These are phyloP conservation scores for Lathronympha strigana DNA, from an alignment of 2,888 invertebrate species.

Conservation along the genomic window DNA sequence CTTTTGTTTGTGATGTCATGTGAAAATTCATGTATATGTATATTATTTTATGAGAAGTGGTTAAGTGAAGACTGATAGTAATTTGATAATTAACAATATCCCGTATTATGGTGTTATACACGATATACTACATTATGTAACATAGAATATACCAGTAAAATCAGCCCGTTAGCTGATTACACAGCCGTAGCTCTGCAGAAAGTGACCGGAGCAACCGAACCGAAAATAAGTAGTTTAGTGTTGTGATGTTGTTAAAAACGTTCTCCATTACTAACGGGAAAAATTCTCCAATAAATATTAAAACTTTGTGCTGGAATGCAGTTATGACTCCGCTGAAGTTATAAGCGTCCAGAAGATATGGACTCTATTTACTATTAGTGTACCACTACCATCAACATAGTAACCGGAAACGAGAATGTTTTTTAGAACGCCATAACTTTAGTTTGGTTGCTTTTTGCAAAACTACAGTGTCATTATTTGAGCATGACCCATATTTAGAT, in stretches of 20 bases:
- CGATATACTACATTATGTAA: slow-evolving; percentile 25
- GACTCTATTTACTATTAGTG: not conserved
- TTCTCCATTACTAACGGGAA: not conserved
- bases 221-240: not conserved
- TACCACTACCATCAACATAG: too few relatives aligned
- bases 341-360: not conserved
- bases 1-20: slow-evolving; percentile 35
- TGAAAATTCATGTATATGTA: slow-evolving; percentile 25
- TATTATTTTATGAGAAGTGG: slow-evolving; percentile 42
- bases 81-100: slow-evolving; percentile 35
- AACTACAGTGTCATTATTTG: slow-evolving; percentile 9
- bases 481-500: slow-evolving; percentile 36
- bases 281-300: not conserved
- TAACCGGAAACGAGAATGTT: not conserved
- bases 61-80: slow-evolving; percentile 45
- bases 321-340: too few relatives aligned
- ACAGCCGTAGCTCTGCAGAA: slow-evolving; percentile 9
- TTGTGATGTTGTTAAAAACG: slow-evolving; percentile 10
- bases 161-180: slow-evolving; percentile 24
- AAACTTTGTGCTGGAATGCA: not conserved
- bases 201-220: not conserved
- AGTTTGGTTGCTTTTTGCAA: not conserved
- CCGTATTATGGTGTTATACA: slow-evolving; percentile 26
- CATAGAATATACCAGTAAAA: slow-evolving; percentile 28
- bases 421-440: not conserved